A percentile compares a stretch with the other conserved stretches of the same genome.
phyloP scores from a whole-genome alignment of 2,113 vertebrate species.

The Aphyosemion australe region DNA sequence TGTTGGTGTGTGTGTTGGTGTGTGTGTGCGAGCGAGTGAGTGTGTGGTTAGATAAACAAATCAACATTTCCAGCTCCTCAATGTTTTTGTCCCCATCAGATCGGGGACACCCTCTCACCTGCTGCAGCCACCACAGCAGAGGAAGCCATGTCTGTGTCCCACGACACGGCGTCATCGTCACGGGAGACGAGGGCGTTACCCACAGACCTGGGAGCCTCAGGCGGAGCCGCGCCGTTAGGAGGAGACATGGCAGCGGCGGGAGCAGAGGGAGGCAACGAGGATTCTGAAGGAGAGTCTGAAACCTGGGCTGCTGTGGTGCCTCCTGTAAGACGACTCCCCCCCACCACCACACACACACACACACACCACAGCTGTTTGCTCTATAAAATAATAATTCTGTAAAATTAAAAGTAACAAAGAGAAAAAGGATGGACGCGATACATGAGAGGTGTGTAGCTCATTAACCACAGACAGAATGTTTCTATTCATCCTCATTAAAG shows the following conservation, averaged over 20 bases:
- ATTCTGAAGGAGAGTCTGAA: conserved; percentile 80
- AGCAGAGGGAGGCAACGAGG: conserved; percentile 75
- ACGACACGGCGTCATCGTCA: conserved; percentile 66
- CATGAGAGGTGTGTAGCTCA: too few species aligned
- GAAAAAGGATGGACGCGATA: too few species aligned
- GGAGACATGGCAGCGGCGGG: conserved; percentile 69
- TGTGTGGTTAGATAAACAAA: background rate
- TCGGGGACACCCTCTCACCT: conserved; percentile 81
- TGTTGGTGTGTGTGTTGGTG: too few species aligned
- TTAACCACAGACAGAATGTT: too few species aligned
- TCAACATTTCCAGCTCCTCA: background rate
- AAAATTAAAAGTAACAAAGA: too few species aligned
- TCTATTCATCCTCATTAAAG: too few species aligned
- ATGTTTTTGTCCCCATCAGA: conserved; percentile 46
- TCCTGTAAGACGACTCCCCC: conserved; percentile 78
- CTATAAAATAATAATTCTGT: too few species aligned
- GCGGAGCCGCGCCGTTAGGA: conserved; percentile 62
- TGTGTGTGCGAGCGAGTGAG: too few species aligned
- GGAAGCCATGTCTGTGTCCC: conserved; percentile 84
- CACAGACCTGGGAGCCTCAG: conserved; percentile 59
- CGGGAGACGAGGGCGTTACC: conserved; percentile 69
- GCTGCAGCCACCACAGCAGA: conserved; percentile 90
- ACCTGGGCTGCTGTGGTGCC: conserved; percentile 88
- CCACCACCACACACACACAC: background rate
- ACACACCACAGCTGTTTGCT: too few species aligned